phyloP scores from a whole-genome alignment of 2,888 invertebrate genomes.

The Drosophila borealis region DNA sequence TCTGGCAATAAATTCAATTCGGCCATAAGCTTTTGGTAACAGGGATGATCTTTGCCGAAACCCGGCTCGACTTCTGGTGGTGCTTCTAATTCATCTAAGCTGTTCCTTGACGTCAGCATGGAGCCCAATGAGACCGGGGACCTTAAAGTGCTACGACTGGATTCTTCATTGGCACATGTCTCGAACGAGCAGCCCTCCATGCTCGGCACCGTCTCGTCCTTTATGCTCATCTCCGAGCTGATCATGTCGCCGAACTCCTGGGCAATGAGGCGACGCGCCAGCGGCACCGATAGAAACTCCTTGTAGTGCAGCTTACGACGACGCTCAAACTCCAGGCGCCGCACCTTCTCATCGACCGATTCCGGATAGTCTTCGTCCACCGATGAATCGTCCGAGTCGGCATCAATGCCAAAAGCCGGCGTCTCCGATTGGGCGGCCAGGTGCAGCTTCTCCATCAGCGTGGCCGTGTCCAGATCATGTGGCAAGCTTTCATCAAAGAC shows the following conservation, averaged over 20 bases:
- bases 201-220: not conserved
- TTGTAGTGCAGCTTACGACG: constrained; percentile 98
- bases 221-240: constrained; percentile 83
- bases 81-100: not conserved
- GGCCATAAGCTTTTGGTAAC: constrained; percentile 58
- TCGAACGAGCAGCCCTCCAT: constrained; percentile 20
- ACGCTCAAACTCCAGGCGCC: constrained; percentile 93
- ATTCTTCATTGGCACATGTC: constrained; percentile 3
- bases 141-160: rapidly evolving
- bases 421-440: constrained; percentile 80
- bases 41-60: constrained; percentile 44
- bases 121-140: not conserved
- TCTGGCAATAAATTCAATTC: not conserved
- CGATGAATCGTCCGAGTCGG: constrained; percentile 86
- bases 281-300: constrained; percentile 96
- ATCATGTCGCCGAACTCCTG: constrained; percentile 95
- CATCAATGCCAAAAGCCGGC: constrained; percentile 84
- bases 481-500: constrained; percentile 87
- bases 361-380: constrained; percentile 87
- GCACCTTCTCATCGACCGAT: constrained; percentile 88
- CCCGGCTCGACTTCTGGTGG: constrained; percentile 64
- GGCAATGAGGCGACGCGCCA: constrained; percentile 95
- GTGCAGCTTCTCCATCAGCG: constrained; percentile 89
- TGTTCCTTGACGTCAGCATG: not conserved
- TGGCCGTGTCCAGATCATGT: constrained; percentile 88